A percentile compares a stretch with the other conserved stretches of the same genome.
Evolutionary conservation across 1,140 invertebrate genomes (phyloP).

Genomic region (Glossosoma conforme): DNA sequence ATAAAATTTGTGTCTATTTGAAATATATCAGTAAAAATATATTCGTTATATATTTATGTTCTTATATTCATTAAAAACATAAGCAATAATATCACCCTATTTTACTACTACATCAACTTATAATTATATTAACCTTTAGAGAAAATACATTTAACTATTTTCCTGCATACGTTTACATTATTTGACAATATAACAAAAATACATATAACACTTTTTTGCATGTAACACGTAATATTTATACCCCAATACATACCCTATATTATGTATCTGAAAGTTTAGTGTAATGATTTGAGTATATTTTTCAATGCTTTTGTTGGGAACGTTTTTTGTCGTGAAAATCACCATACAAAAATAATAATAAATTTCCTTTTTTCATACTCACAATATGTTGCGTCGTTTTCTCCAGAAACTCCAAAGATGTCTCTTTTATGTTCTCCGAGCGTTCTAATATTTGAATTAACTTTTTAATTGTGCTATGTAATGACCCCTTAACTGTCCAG

Average conservation of each 20-base stretch:
- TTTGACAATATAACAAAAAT: too few species aligned
- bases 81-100: too few species aligned
- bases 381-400: constrained; percentile 22
- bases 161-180: too few species aligned
- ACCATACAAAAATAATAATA: not conserved
- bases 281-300: not conserved
- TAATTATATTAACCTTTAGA: too few species aligned
- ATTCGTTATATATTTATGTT: too few species aligned
- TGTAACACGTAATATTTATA: not conserved
- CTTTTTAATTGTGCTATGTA: not conserved
- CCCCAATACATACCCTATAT: not conserved
- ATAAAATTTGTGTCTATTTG: too few species aligned
- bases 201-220: not conserved
- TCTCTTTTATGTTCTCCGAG: not conserved
- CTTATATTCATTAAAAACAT: too few species aligned
- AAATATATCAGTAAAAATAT: too few species aligned
- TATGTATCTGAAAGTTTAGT: not conserved
- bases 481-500: not conserved
- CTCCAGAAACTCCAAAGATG: constrained; percentile 1
- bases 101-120: too few species aligned
- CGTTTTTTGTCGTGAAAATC: not conserved
- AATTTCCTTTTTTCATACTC: constrained; percentile 10
- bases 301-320: not conserved
- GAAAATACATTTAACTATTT: too few species aligned
- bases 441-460: not conserved